These are phyloP conservation scores for Corythucha ciliata DNA, from an alignment of 2,888 invertebrate species.

Conservation along the genomic window DNA sequence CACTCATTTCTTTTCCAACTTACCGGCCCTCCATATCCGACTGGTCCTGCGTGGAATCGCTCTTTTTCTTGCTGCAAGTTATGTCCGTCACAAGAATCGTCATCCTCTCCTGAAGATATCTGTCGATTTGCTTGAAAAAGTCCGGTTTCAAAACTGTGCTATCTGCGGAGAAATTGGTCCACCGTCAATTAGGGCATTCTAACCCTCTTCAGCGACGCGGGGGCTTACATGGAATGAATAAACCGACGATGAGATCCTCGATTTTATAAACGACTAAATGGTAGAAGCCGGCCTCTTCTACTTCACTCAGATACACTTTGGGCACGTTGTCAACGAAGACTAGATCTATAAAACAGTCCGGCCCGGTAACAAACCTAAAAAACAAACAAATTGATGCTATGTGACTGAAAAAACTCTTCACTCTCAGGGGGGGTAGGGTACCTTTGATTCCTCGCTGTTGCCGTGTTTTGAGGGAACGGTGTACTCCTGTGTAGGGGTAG, in stretches of 20 bases:
- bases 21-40: too few species aligned
- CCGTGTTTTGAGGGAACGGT: too few species aligned
- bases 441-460: too few species aligned
- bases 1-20: too few species aligned
- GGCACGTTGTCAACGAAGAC: conserved; percentile 54
- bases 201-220: too few species aligned
- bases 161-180: too few species aligned
- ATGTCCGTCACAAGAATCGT: conserved; percentile 8
- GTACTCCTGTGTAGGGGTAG: conserved; percentile 47
- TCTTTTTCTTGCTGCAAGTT: too few species aligned
- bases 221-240: conserved; percentile 67
- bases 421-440: too few species aligned
- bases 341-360: conserved; percentile 44
- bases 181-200: too few species aligned
- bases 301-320: conserved; percentile 56
- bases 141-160: conserved; percentile 54
- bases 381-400: too few species aligned
- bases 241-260: conserved; percentile 73
- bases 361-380: conserved; percentile 57
- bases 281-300: conserved; percentile 52
- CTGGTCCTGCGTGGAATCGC: too few species aligned
- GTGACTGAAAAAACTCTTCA: too few species aligned
- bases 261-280: conserved; percentile 77
- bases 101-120: conserved; percentile 64
- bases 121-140: conserved; percentile 65